Evolutionary conservation across 2,113 vertebrate genomes (phyloP), one percentile per base, ranked within the genome.

Genomic region (Thryonomys swinderianus): DNA sequence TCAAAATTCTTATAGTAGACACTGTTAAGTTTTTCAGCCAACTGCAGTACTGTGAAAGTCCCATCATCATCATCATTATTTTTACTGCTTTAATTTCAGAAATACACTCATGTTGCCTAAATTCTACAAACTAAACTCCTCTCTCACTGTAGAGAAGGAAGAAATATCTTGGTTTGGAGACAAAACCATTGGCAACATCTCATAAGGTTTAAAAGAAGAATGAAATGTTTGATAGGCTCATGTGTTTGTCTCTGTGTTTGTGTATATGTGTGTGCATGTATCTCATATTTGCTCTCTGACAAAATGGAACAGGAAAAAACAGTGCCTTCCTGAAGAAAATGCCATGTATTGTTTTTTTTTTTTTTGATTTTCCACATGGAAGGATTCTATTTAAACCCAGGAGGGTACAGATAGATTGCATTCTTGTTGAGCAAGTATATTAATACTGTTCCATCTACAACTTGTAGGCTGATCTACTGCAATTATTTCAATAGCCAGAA

Each of bases 291-390:
- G 45, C 55, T 14, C 91, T 79, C 93, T 97, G 96, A 96, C 61
- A 83, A 95, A 97, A 95, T 84, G 16, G 78, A 73, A 95, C 67
- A 92, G 37, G 30, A 53, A 76, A 87, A 89, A 88, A 62, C 66
- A 91, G 53, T 8, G 13, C n/a, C 81, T 84, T 81, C 2, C 55
- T 45, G 6, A 82, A 85, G 94, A 93, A 96, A 88, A 20, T 27
- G 45, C 74, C 42, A 69, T 78, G 51, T 81, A 92, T 55, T 64
- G 18, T 94, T 98, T 34, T 83, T 98, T 97, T 88, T 98, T n/a
- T 85, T 98, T 97, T 90, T 93, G 78, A 96, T 98, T 98, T 98
- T 93, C 88, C 95, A 91, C 93, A 25, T 96, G 93, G 96, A 85
- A 89, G 53, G n/a, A 96, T 97, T 96, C 88, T 85, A 66, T 81